Conservation (phyloP, 2,113 vertebrate genomes). For the Pterocles gutturalis region DNA sequence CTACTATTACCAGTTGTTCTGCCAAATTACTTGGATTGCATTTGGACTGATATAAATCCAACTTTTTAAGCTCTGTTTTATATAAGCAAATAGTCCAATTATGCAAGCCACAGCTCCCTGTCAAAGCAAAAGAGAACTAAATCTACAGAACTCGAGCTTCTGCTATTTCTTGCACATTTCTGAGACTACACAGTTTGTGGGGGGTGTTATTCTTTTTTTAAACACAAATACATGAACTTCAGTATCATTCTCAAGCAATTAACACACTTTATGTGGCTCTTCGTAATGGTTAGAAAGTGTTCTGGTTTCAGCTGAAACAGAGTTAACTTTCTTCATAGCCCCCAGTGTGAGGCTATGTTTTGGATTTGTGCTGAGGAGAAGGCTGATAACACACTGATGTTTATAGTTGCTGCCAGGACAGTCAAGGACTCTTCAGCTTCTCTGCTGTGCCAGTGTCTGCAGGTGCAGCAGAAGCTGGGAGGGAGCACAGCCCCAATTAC, state of each 20-base stretch:
- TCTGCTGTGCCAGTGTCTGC: too few species aligned
- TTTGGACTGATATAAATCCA: not conserved
- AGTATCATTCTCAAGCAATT: not conserved
- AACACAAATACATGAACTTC: not conserved
- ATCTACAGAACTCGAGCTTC: not conserved
- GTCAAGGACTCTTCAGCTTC: too few species aligned
- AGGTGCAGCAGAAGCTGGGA: too few species aligned
- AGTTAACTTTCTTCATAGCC: too few species aligned
- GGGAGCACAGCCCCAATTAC: too few species aligned
- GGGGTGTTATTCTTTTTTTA: not conserved
- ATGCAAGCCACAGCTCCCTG: not conserved
- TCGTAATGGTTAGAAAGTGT: not conserved
- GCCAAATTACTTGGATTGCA: not conserved
- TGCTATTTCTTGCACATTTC: not conserved
- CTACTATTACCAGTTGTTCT: not conserved
- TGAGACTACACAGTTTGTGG: not conserved
- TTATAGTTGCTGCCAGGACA: too few species aligned
- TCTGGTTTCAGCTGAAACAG: too few species aligned
- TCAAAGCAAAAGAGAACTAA: not conserved
- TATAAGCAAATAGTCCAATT: not conserved
- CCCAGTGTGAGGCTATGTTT: too few species aligned
- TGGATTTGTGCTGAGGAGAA: too few species aligned
- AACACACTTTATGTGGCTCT: not conserved
- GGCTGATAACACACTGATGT: too few species aligned
- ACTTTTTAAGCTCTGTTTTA: not conserved